phyloP scores from a whole-genome alignment of 2,888 invertebrate genomes.

The Scaptodrosophila latifasciaeformis region DNA sequence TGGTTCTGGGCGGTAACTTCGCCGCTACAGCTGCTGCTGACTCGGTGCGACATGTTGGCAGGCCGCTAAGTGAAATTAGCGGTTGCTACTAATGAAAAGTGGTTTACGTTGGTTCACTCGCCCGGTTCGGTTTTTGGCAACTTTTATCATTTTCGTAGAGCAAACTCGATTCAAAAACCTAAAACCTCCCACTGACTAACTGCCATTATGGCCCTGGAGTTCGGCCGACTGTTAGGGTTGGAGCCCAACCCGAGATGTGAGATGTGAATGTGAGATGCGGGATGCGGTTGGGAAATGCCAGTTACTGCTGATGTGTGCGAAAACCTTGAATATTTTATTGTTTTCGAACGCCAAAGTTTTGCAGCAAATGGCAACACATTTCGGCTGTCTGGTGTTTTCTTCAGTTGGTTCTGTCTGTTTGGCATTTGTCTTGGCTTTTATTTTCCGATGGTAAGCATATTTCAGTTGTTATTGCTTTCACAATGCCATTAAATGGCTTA shows the following conservation, averaged over 20 bases:
- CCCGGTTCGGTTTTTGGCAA: slow-evolving; percentile 8
- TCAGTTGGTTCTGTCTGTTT: no score
- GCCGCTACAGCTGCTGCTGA: no score
- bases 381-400: no score
- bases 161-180: background rate
- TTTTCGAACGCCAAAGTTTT: slow-evolving; percentile 3
- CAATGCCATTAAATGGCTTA: background rate
- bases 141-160: slow-evolving; percentile 9
- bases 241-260: background rate
- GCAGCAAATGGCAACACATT: background rate
- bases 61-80: slow-evolving; percentile 66
- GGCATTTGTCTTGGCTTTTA: no score
- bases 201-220: slow-evolving; percentile 3
- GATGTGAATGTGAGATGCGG: background rate
- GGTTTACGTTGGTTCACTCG: slow-evolving; percentile 30
- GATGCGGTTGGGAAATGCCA: background rate
- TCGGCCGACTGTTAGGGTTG: background rate
- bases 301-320: background rate
- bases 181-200: background rate
- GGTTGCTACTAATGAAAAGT: slow-evolving; percentile 67
- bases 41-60: slow-evolving; percentile 51
- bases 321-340: slow-evolving; percentile 19
- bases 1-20: no score
- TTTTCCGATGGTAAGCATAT: no score
- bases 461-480: no score